phyloP scores from a whole-genome alignment of 2,888 invertebrate genomes.

The Nineta flava region DNA sequence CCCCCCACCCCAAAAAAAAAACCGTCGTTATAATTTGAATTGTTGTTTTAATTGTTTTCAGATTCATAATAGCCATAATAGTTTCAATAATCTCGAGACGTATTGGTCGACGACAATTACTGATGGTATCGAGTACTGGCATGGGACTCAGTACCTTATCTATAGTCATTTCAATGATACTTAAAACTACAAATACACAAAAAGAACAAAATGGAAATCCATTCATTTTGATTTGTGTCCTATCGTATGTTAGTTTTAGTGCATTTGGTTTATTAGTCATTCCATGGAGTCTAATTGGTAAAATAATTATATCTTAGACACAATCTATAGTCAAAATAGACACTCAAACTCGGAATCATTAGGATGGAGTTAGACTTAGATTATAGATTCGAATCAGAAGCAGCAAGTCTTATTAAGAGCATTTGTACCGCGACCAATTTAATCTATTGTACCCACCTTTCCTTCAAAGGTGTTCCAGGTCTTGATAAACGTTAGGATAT shows the following conservation, averaged over 20 bases:
- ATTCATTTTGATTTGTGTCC: slow-evolving; percentile 28
- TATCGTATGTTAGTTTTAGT: slow-evolving; percentile 35
- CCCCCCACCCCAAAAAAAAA: no score
- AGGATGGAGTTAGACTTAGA: no score
- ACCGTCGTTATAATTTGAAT: no score
- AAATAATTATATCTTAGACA: slow-evolving; percentile 6
- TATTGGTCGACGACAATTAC: slow-evolving; percentile 31
- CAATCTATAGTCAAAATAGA: neutral
- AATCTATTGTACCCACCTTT: no score
- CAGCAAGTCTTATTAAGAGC: no score
- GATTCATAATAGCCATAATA: slow-evolving; percentile 32
- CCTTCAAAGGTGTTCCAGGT: no score
- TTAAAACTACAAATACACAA: no score
- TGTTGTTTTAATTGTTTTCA: no score
- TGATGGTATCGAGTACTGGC: slow-evolving; percentile 33
- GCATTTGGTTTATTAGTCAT: slow-evolving; percentile 36
- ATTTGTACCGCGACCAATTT: no score
- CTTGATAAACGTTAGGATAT: no score
- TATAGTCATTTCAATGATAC: slow-evolving; percentile 10
- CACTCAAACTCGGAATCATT: no score
- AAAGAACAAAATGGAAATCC: slow-evolving; percentile 19
- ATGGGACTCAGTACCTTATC: slow-evolving; percentile 30
- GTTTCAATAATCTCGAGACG: slow-evolving; percentile 30
- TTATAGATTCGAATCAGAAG: no score
- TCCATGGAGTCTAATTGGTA: slow-evolving; percentile 38